Evolutionary conservation across 2,888 invertebrate species (phyloP).

Genomic region (Vanessa cardui): DNA sequence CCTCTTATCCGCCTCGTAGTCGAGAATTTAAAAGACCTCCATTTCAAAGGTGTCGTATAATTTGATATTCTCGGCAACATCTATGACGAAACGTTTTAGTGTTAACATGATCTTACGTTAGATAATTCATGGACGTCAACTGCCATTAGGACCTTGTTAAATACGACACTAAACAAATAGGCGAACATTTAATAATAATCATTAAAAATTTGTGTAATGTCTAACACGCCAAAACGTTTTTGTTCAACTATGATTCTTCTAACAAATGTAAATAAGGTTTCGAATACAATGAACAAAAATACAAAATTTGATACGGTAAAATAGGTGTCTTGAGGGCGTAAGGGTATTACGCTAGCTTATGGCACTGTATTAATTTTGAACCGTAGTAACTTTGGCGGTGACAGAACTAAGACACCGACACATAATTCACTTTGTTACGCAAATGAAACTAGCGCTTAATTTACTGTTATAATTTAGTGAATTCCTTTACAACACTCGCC

Average conservation of each 20-base stretch:
- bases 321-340: conserved; percentile 66
- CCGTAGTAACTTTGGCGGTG: conserved; percentile 82
- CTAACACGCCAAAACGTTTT: conserved; percentile 47
- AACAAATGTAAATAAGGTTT: conserved; percentile 41
- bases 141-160: conserved; percentile 78
- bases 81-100: conserved; percentile 17
- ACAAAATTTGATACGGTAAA: conserved; percentile 77
- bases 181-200: conserved; percentile 79
- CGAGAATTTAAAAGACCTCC: background rate
- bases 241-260: conserved; percentile 46
- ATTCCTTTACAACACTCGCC: conserved; percentile 72
- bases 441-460: conserved; percentile 82
- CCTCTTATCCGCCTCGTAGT: background rate
- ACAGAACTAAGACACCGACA: conserved; percentile 82
- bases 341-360: conserved; percentile 80
- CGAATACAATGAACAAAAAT: conserved; percentile 43
- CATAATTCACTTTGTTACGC: conserved; percentile 81
- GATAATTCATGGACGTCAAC: conserved; percentile 74
- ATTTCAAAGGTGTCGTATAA: conserved; percentile 4
- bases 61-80: conserved; percentile 11
- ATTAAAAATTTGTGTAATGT: conserved; percentile 53
- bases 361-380: conserved; percentile 83
- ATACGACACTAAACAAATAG: conserved; percentile 80
- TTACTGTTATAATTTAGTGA: conserved; percentile 81
- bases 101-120: conserved; percentile 21